Base-by-base conservation (phyloP, 2,888 invertebrate genomes). In the Sinelater perroti region DNA sequence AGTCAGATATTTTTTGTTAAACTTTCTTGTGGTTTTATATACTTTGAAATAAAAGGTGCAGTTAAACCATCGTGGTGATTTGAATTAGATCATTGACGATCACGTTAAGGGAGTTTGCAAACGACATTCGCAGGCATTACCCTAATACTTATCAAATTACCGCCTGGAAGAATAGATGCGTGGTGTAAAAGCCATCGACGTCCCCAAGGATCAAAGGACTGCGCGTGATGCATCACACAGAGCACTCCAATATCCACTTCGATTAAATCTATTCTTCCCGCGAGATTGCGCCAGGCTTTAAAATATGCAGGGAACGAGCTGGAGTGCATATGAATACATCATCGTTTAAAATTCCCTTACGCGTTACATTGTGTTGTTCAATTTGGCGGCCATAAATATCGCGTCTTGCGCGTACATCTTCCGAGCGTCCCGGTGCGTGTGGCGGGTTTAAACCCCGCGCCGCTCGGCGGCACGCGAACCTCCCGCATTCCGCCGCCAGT, bases 221-320 rank as follows among this genome's bases (percentile, higher is more conserved):
- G 66, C 66, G 69, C 70, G 71, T 71, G 72, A 68, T 68, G 71
- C 70, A 72, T 71, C 70, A 72, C 70, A 63, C 46, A 64, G 59
- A 63, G 68, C 64, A 71, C 70, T 72, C 67, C 71, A 69, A 72
- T 71, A 70, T 68, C 67, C 71, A 65, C 69, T 70, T 68, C 71
- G 71, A 72, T 72, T 72, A 72, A 72, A 71, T 70, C 71, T 67
- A 71, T 71, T 72, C 70, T 70, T 69, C 69, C 67, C 68, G 51
- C 36, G 68, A 69, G 68, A 67, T 66, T 62, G 61, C 59, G 59
- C 60, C 62, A 57, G 69, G 69, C 68, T 70, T 67, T 68, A 65
- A 70, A 69, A n/a, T n/a, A n/a, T n/a, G n/a, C n/a, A n/a, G 56
- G 64, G 62, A 59, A 61, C 57, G 57, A 59, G 56, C 62, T 58